Evolutionary conservation across 2,113 vertebrate species (phyloP), one percentile per base, ranked within the genome.

Genomic region (Callithrix jacchus): DNA sequence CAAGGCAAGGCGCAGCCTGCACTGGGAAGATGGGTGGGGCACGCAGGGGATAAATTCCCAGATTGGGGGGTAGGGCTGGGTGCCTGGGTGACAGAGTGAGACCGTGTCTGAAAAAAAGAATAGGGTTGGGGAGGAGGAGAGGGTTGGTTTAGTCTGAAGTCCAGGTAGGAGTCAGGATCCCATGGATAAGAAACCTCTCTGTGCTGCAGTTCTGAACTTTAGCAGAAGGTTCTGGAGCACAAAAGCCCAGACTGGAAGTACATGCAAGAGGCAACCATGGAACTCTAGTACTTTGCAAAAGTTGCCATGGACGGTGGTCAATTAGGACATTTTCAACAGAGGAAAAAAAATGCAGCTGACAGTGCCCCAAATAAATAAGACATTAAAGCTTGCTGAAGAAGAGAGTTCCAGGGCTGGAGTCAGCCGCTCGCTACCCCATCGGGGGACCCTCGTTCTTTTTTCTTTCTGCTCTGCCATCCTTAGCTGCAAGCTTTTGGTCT

Each of bases 141-240:
- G 27, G 4, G 18, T 23, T 25, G 12, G 2, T 3, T 61, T 5
- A n/a, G 37, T 52, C 42, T 42, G 30, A 52, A 49, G 42, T 49
- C 27, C 23, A 14, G 18, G 47, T 42, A 68, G n/a, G 74, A 56
- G 17, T 56, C 20, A 42, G 91, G 54, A 9, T 14, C 87, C 56
- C 4, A 1, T 2, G 2, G 40, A 8, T 12, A 9, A 12, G 42
- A 25, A 37, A 30, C 18, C 17, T n/a, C 79, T 66, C 0, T 1
- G 42, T 17, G 56, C 45, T 82, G 73, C 7, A 3, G 12, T 49
- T 42, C 73, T 64, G 73, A 83, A 30, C 64, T 21, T 74, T 35
- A 27, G 18, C 66, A 21, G 79, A 79, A 64, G 35, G 2, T 25
- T 74, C 18, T 40, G 47, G 52, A 82, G 13, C 1, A 42, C n/a